These are phyloP conservation scores for Ornithoptera alexandrae DNA, from an alignment of 2,888 invertebrate genomes.

Conservation along the genomic window DNA sequence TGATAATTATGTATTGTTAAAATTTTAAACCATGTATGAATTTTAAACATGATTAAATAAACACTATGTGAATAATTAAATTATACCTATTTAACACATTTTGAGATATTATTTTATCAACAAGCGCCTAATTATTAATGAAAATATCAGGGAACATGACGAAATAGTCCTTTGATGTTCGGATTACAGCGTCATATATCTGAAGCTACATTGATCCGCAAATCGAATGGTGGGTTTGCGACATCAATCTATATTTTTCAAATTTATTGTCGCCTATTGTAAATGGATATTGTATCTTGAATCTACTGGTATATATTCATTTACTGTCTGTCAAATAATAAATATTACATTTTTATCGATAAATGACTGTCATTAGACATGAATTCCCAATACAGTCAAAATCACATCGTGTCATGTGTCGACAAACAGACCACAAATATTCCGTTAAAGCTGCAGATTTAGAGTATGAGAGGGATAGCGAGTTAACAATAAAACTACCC, in stretches of 20 bases:
- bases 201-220: slow-evolving; percentile 11
- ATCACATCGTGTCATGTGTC: no score
- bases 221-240: slow-evolving; percentile 1
- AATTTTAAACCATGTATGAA: background rate
- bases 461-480: no score
- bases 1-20: background rate
- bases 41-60: background rate
- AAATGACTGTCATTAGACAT: no score
- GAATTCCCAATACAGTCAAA: no score
- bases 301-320: background rate
- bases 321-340: no score
- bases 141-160: background rate
- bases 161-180: slow-evolving; percentile 18
- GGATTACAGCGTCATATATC: slow-evolving; percentile 4
- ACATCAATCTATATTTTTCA: background rate
- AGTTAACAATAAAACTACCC: no score
- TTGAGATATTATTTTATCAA: background rate
- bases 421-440: no score
- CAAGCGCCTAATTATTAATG: slow-evolving; percentile 3
- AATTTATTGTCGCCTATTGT: background rate
- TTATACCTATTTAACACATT: background rate
- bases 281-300: background rate
- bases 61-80: background rate
- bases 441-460: no score
- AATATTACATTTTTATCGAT: no score